Evolutionary conservation across 2,113 vertebrate genomes (phyloP).

Genomic region (Phalacrocorax brasilianus): DNA sequence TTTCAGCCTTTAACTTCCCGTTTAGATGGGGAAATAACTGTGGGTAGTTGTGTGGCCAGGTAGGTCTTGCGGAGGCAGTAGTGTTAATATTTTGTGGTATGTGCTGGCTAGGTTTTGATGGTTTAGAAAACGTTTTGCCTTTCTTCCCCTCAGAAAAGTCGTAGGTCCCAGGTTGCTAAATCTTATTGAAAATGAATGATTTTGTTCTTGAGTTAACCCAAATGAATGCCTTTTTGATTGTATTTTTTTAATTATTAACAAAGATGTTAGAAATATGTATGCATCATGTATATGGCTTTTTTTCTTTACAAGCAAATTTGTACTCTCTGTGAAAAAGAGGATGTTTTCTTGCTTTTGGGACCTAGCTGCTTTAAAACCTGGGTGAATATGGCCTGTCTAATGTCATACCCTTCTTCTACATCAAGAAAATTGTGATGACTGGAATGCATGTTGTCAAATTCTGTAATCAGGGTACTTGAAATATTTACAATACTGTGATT

Average conservation of each 20-base stretch:
- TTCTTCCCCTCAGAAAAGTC: not conserved
- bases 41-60: not conserved
- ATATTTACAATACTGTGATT: slow-evolving; percentile 14
- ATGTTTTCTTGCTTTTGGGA: not conserved
- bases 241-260: no score
- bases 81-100: not conserved
- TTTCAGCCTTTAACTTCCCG: not conserved
- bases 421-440: slow-evolving; percentile 25
- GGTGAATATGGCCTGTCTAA: not conserved
- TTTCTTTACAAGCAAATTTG: not conserved
- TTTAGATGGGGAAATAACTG: not conserved
- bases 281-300: not conserved
- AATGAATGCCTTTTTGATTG: not conserved
- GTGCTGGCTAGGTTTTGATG: not conserved
- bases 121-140: not conserved
- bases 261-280: not conserved
- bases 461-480: slow-evolving; percentile 50
- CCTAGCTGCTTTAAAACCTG: not conserved
- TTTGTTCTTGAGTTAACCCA: not conserved
- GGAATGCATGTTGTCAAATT: slow-evolving; percentile 36
- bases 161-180: not conserved
- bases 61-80: not conserved
- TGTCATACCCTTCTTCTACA: not conserved
- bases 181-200: not conserved
- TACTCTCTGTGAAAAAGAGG: not conserved